Conservation (phyloP, 2,888 invertebrate species). For the Amphimallon solstitiale region DNA sequence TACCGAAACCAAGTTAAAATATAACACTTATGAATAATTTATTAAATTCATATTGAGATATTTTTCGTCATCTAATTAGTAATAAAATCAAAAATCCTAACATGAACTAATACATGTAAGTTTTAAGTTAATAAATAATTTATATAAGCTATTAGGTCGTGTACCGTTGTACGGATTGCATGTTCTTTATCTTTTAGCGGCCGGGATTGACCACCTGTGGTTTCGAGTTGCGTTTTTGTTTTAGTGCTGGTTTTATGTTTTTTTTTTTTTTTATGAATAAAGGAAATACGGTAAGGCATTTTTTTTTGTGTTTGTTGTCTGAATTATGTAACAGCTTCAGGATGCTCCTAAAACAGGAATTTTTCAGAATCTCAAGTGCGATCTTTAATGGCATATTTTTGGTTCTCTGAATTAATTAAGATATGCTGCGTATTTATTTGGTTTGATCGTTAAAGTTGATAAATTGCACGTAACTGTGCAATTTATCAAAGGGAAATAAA, state of each 20-base stretch:
- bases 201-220: neutral
- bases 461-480: too few relatives aligned
- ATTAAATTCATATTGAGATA: neutral
- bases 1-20: neutral
- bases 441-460: too few relatives aligned
- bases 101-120: neutral
- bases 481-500: too few relatives aligned
- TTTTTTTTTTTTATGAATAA: neutral
- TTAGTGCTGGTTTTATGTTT: neutral
- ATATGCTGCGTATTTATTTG: too few relatives aligned
- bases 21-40: conserved; percentile 3
- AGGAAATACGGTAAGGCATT: neutral
- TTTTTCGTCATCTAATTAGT: neutral
- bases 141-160: neutral
- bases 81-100: neutral
- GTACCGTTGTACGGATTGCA: neutral
- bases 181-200: neutral
- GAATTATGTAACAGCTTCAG: neutral
- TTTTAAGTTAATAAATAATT: conserved; percentile 1
- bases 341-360: too few relatives aligned
- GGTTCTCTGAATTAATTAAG: too few relatives aligned
- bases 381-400: too few relatives aligned
- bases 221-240: too few relatives aligned
- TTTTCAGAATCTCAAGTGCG: too few relatives aligned
- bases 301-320: neutral